Percentiles rank a stretch among this genome's conserved stretches.
These are phyloP conservation scores for Noctua comes DNA, from an alignment of 2,888 invertebrate genomes.

Conservation along the genomic window DNA sequence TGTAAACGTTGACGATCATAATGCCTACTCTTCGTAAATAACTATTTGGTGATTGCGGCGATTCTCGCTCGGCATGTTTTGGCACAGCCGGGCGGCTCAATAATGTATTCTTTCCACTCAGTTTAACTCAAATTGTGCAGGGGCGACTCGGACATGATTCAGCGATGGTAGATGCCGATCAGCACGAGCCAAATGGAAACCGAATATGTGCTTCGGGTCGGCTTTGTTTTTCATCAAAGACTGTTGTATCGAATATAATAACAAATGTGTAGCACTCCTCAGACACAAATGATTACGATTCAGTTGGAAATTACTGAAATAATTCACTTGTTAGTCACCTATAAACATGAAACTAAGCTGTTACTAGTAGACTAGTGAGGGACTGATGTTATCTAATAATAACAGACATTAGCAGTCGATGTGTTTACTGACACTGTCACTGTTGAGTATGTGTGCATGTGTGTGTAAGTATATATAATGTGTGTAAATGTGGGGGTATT, in stretches of 20 bases:
- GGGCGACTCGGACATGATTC: not conserved
- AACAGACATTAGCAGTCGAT: constrained; percentile 11
- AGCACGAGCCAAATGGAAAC: not conserved
- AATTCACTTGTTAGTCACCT: not conserved
- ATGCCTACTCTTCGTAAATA: not conserved
- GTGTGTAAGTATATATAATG: not conserved
- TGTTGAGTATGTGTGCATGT: not conserved
- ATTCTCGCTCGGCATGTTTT: not conserved
- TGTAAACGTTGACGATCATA: not conserved
- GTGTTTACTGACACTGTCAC: not conserved
- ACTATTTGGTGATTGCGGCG: not conserved
- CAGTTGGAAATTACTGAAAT: not conserved
- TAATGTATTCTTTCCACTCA: not conserved
- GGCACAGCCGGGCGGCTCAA: not conserved
- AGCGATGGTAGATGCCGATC: not conserved
- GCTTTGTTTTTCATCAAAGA: not conserved
- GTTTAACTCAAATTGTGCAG: not conserved
- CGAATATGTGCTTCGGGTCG: not conserved
- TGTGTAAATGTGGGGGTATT: not conserved
- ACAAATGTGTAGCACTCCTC: not conserved
- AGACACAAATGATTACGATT: not conserved
- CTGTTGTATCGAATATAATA: not conserved
- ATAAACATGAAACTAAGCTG: not conserved
- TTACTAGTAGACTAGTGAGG: not conserved
- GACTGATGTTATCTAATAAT: constrained; percentile 32